Evolutionary conservation across 2,797 vertebrate genomes (phyloP).

Genomic region (Platalea minor): DNA sequence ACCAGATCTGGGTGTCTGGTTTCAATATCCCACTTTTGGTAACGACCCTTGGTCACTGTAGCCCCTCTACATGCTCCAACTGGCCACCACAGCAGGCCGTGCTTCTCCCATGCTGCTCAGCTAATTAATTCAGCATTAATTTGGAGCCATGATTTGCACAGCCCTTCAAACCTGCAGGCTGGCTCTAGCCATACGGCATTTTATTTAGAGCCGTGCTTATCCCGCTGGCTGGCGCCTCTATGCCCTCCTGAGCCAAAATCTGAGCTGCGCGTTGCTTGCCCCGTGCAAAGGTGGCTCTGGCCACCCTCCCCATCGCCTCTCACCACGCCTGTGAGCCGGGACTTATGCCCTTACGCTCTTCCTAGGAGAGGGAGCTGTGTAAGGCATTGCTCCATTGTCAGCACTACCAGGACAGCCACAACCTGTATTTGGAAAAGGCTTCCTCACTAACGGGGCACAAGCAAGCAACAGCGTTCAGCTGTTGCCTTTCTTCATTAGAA

Average conservation of each 20-base stretch:
- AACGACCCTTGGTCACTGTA: neutral
- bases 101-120: neutral
- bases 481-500: neutral
- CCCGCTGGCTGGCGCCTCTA: rapidly evolving
- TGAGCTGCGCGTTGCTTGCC: rapidly evolving
- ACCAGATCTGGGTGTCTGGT: neutral
- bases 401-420: rapidly evolving
- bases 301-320: neutral
- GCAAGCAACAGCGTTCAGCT: neutral
- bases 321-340: neutral
- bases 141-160: neutral
- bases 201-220: neutral
- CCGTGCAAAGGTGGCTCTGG: neutral
- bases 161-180: neutral
- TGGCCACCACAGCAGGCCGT: neutral
- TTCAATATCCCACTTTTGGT: neutral
- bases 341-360: neutral
- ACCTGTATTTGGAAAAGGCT: neutral
- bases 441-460: neutral
- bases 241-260: neutral
- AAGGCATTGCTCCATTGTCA: neutral
- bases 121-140: neutral
- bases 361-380: neutral
- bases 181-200: neutral
- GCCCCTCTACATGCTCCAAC: neutral